These are phyloP conservation scores for Pterois miles DNA, from an alignment of 2,797 vertebrate genomes.

Conservation along the genomic window DNA sequence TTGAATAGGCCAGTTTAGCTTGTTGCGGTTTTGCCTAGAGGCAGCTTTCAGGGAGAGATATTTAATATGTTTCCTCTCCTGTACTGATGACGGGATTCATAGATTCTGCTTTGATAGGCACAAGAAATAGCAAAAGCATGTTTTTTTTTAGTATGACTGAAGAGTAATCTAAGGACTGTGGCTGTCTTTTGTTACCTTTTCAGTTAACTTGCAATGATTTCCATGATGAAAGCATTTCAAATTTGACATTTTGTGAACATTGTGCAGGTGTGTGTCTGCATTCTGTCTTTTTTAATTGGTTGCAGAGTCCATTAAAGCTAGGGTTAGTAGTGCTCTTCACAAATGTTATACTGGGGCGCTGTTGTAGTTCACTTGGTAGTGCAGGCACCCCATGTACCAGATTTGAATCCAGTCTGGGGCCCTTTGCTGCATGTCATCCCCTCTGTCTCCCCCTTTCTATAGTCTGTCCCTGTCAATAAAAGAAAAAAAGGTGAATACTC, in stretches of 20 bases:
- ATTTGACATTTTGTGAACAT: constrained; percentile 8
- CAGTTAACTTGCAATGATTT: neutral
- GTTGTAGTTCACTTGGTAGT: too few relatives aligned
- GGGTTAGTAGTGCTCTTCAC: neutral
- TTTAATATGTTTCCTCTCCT: constrained; percentile 66
- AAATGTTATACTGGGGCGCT: too few relatives aligned
- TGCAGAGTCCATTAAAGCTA: constrained; percentile 7
- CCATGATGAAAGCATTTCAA: neutral
- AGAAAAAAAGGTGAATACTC: too few relatives aligned
- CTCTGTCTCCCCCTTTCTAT: too few relatives aligned
- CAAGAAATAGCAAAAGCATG: constrained; percentile 17
- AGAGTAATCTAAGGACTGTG: neutral
- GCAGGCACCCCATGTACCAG: too few relatives aligned
- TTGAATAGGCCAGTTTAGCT: constrained; percentile 64
- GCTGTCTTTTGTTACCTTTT: neutral
- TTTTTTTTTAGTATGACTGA: neutral
- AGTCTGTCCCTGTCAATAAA: too few relatives aligned
- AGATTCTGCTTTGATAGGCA: constrained; percentile 50
- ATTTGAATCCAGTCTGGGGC: too few relatives aligned
- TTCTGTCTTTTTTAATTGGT: neutral
- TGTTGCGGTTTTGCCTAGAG: constrained; percentile 70
- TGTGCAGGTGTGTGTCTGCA: neutral
- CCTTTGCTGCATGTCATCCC: too few relatives aligned
- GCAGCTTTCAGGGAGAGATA: constrained; percentile 62
- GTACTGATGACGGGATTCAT: constrained; percentile 64